Evolutionary conservation across 2,797 vertebrate genomes (phyloP).

Genomic region (Myoxocephalus aenaeus): DNA sequence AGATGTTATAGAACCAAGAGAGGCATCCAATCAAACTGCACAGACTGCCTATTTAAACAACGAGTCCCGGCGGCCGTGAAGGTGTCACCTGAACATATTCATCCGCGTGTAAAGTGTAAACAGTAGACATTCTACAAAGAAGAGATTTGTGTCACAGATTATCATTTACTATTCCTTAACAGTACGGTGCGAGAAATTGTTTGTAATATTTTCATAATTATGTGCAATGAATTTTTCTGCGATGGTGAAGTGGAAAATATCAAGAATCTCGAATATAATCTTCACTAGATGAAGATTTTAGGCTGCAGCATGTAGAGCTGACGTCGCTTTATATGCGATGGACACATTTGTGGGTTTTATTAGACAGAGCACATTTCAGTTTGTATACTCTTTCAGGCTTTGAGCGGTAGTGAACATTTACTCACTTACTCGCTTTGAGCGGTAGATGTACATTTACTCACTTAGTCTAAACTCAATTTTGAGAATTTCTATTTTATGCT

Average conservation of each 20-base stretch:
- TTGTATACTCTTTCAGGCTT: too few relatives aligned
- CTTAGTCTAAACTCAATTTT: too few relatives aligned
- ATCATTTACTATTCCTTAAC: neutral
- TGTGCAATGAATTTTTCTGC: neutral
- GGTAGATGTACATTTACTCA: too few relatives aligned
- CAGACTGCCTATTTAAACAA: conserved; percentile 91
- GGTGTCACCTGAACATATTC: conserved; percentile 92
- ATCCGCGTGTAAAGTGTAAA: conserved; percentile 92
- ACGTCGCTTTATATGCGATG: neutral
- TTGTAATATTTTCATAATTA: neutral
- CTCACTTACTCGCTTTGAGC: too few relatives aligned
- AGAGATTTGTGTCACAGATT: neutral
- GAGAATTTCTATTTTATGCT: too few relatives aligned
- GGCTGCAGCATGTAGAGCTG: neutral
- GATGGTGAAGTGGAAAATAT: neutral
- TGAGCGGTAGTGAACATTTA: too few relatives aligned
- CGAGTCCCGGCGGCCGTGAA: conserved; percentile 85
- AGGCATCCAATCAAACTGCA: conserved; percentile 77
- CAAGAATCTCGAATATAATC: neutral
- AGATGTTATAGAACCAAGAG: conserved; percentile 44
- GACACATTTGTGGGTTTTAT: neutral
- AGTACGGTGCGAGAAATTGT: fast-evolving
- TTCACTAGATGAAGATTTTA: neutral
- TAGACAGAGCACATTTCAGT: too few relatives aligned
- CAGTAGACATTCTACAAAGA: conserved; percentile 68